Evolutionary conservation across 2,797 vertebrate genomes (phyloP).

Genomic region (Channa striata): DNA sequence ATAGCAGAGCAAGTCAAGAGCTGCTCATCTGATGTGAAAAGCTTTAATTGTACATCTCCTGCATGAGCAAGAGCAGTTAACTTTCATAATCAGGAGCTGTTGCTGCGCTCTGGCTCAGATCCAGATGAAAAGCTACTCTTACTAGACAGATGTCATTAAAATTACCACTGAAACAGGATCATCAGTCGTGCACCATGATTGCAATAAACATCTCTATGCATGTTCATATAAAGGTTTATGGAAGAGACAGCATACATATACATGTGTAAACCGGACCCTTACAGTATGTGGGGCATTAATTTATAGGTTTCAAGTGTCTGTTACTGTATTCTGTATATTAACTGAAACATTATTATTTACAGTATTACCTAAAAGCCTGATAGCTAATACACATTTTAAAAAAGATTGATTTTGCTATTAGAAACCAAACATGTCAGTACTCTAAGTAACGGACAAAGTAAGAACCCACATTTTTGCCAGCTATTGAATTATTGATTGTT

Average conservation of each 20-base stretch:
- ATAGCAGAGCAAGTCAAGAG: constrained; percentile 61
- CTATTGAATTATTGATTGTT: too few relatives aligned
- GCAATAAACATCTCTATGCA: constrained; percentile 4
- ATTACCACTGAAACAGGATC: constrained; percentile 41
- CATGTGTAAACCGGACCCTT: too few relatives aligned
- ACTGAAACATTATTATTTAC: too few relatives aligned
- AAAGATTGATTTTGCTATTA: background rate
- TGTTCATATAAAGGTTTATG: too few relatives aligned
- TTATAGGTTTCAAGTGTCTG: too few relatives aligned
- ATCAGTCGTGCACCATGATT: constrained; percentile 45
- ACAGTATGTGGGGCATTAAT: background rate
- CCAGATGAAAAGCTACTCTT: constrained; percentile 48
- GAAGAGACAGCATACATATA: background rate
- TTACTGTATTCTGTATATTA: too few relatives aligned
- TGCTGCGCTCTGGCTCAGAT: constrained; percentile 33
- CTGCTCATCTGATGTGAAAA: constrained; percentile 45
- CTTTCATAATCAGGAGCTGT: constrained; percentile 53
- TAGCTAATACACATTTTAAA: background rate
- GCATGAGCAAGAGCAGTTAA: constrained; percentile 61
- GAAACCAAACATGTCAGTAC: background rate
- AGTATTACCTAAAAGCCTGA: background rate
- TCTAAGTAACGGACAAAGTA: background rate
- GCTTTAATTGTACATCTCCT: constrained; percentile 62
- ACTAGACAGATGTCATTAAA: constrained; percentile 63
- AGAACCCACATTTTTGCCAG: background rate